A percentile compares a stretch with the other conserved stretches of the same genome.
These are phyloP conservation scores for Laupala kohalensis DNA, from an alignment of 1,140 invertebrate species.

Conservation along the genomic window DNA sequence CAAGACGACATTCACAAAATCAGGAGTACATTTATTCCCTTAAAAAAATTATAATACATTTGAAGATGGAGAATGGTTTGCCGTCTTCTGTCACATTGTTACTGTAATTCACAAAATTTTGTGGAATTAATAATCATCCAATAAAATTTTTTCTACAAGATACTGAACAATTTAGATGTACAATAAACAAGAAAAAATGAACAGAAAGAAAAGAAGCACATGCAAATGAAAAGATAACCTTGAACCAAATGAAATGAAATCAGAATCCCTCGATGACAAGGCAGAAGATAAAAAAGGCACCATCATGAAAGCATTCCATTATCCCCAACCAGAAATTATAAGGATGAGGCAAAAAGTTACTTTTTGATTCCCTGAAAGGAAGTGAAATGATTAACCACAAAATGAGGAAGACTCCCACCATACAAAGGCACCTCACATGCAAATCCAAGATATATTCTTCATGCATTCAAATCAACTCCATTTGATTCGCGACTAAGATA, in stretches of 20 bases:
- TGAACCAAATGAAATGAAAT: not conserved
- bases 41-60: slow-evolving; percentile 3
- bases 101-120: slow-evolving; percentile 7
- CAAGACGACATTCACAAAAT: too few species aligned
- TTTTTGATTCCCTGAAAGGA: slow-evolving; percentile 24
- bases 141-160: not conserved
- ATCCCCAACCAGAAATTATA: not conserved
- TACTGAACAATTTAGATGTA: not conserved
- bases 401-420: not conserved
- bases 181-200: not conserved
- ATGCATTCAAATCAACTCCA: not conserved
- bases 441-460: not conserved
- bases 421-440: not conserved
- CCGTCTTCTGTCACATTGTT: not conserved
- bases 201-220: not conserved
- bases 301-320: not conserved
- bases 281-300: not conserved
- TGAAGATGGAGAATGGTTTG: not conserved
- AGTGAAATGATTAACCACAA: slow-evolving; percentile 3
- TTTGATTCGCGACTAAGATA: not conserved
- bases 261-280: slow-evolving; percentile 5
- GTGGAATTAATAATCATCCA: not conserved
- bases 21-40: not conserved
- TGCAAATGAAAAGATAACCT: not conserved
- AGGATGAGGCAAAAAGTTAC: slow-evolving; percentile 15